Conservation (phyloP, 2,113 vertebrate genomes). For the Odontophorus gujanensis region DNA sequence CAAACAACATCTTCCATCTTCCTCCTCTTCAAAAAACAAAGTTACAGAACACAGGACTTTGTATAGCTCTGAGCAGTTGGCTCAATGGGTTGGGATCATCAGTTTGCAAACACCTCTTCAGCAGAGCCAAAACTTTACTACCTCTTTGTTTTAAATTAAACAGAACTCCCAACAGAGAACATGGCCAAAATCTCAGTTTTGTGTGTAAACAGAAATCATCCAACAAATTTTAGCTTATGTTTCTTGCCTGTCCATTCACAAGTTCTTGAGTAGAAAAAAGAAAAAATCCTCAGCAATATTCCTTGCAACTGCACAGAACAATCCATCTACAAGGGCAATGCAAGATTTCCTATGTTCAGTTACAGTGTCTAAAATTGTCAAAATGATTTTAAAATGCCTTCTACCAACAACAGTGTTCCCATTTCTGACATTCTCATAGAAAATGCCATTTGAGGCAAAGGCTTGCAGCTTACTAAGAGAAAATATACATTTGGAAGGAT, state of each 20-base stretch:
- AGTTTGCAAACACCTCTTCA: constrained; percentile 20
- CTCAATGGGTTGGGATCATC: not conserved
- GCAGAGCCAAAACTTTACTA: not conserved
- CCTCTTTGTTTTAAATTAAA: not conserved
- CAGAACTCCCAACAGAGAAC: not conserved
- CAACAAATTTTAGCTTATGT: not conserved
- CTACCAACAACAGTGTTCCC: not conserved
- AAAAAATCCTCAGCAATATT: not conserved
- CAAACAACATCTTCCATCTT: not conserved
- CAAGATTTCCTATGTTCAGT: not conserved
- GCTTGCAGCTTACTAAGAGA: not conserved
- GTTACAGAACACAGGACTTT: constrained; percentile 7
- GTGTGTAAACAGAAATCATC: not conserved
- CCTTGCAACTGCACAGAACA: not conserved
- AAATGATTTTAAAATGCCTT: not conserved
- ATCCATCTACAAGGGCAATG: not conserved
- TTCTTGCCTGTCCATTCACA: not conserved
- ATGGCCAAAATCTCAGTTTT: not conserved
- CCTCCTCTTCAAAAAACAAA: constrained; percentile 9
- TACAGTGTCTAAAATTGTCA: not conserved
- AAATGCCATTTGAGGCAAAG: not conserved
- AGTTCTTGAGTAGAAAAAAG: not conserved
- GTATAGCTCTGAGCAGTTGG: constrained; percentile 8
- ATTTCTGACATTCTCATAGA: not conserved
- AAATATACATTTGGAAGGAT: not conserved